Evolutionary conservation across 2,113 vertebrate species (phyloP).

Genomic region (Ivindomyrus marchei): DNA sequence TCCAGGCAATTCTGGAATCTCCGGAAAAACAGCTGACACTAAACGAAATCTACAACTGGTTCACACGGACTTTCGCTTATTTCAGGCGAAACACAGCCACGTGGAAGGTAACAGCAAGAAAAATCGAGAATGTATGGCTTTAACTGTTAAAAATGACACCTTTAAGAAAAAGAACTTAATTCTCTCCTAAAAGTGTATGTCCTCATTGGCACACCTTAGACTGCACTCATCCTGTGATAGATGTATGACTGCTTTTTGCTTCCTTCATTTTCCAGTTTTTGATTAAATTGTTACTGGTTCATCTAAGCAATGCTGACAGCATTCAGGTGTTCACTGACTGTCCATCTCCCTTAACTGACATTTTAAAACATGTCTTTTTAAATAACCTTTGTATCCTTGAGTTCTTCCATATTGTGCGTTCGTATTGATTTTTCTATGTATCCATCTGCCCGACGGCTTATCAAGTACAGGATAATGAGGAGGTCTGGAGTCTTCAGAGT

Average conservation of each 20-base stretch:
- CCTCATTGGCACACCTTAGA: not conserved
- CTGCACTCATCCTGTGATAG: not conserved
- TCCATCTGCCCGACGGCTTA: not conserved
- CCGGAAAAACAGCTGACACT: slow-evolving; percentile 96
- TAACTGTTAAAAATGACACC: not conserved
- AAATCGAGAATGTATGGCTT: not conserved
- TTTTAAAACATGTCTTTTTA: not conserved
- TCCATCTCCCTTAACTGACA: not conserved
- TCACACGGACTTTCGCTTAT: slow-evolving; percentile 97
- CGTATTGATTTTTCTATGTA: not conserved
- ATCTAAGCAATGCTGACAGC: not conserved
- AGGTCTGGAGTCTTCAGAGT: not conserved
- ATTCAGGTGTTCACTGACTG: not conserved
- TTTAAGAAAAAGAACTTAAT: not conserved
- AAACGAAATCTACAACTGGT: slow-evolving; percentile 99
- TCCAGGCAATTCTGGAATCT: slow-evolving; percentile 91
- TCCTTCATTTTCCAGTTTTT: not conserved
- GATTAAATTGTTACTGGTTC: not conserved
- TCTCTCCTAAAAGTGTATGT: not conserved
- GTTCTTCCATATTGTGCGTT: not conserved
- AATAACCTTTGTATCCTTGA: not conserved
- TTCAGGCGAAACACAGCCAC: slow-evolving; percentile 97
- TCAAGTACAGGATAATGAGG: not conserved
- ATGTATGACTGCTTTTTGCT: not conserved
- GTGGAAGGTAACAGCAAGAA: slow-evolving; percentile 80